Conservation (phyloP, 2,797 vertebrate genomes). For the Megalops cyprinoides region DNA sequence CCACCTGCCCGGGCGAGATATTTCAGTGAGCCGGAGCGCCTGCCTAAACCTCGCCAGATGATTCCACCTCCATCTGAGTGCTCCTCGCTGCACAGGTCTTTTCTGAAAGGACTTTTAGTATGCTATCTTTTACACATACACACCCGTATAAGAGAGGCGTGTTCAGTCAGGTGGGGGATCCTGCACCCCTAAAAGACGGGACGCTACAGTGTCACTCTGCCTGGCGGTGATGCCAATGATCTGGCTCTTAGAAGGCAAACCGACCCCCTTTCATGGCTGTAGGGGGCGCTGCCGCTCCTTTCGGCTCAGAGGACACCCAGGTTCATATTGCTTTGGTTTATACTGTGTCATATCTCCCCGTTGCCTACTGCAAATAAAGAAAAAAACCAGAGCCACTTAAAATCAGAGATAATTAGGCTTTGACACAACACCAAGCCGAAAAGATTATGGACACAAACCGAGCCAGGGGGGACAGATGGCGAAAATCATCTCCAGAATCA, state of each 20-base stretch:
- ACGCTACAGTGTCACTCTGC: neutral
- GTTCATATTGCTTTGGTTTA: neutral
- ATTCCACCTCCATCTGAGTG: neutral
- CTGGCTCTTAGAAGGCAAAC: neutral
- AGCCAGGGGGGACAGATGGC: conserved; percentile 1
- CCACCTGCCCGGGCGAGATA: neutral
- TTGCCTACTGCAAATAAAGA: neutral
- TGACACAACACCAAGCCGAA: conserved; percentile 3
- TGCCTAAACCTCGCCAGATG: neutral
- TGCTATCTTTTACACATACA: neutral
- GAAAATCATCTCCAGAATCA: conserved; percentile 9
- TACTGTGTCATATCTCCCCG: neutral
- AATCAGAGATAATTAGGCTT: neutral
- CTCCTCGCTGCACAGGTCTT: neutral
- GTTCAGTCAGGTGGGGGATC: too few species aligned
- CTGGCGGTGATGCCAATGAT: neutral
- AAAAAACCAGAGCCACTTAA: conserved; percentile 2
- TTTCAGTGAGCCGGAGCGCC: neutral
- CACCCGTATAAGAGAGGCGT: too few species aligned
- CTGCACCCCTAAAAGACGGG: neutral
- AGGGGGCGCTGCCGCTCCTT: neutral
- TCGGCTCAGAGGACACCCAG: neutral
- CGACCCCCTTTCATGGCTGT: neutral
- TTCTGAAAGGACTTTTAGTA: too few species aligned
- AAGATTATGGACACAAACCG: neutral